Base-by-base conservation (phyloP, 2,113 vertebrate species). In the Catharus fuscescens region DNA sequence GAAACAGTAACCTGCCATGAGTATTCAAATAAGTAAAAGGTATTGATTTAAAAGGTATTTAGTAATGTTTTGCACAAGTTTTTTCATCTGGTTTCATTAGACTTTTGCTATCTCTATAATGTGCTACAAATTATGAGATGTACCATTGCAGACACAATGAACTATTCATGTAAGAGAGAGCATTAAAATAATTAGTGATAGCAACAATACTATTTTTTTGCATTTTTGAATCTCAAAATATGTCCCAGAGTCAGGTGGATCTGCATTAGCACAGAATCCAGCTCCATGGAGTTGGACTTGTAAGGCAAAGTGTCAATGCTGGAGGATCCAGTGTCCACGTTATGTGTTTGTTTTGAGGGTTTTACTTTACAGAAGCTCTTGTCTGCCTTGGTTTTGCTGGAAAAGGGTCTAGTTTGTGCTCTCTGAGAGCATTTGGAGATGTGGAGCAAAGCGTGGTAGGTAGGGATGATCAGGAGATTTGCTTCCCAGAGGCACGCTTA, bases 241-340 rank as follows among this genome's bases (percentile, higher is more conserved):
- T 11, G 10, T 70, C 32, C 29, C 34, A 38, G 45, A 59, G 34
- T 38, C 34, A 32, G 36, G 2, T 54, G 15, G 5, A 25, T 44
- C 20, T 72, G 34, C 48, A 19, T 44, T 47, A 60, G 31, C 28
- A 24, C 18, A 8, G 11, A 2, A 2, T 52, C 62, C 20, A 20
- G 42, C 2, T 0, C 70, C 25, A 1, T 6, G 24, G 32, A 5
- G 9, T 6, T 57, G 19, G 53, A 31, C 11, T 47, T 62, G 9
- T 1, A 70, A 54, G 14, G 57, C 12, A 42, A 42, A 69, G 12
- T 28, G 20, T 47, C 9, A 0, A 0, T 60, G 12, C 36, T 65
- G 25, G 42, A 48, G n/a, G 5, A n/a, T 69, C 36, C 14, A 13
- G 19, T 14, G 9, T 38, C 54, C 36, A 28, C 6, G 3, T 14